Base-by-base conservation (phyloP, 2,888 invertebrate genomes). In the Drepanosiphum platanoidis region DNA sequence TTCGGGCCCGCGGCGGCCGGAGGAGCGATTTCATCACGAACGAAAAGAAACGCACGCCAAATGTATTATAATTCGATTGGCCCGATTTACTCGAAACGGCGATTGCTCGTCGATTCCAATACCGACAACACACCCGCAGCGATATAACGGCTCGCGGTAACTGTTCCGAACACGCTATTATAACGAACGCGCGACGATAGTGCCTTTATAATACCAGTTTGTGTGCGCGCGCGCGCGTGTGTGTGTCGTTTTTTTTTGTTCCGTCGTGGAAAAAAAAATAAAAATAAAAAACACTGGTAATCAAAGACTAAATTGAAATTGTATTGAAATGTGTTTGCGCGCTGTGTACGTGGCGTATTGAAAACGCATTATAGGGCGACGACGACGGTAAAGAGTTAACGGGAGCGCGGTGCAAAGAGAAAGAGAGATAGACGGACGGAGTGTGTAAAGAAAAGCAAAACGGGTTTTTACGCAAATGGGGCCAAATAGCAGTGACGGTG, bases 281-380 rank as follows among this genome's bases (percentile, higher is more conserved):
- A 18, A 61, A 78, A 78, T 66, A 78, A 78, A 82, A 46, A 66
- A 52, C 27, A 71, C 71, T 13, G 27, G 66, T 84, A 84, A 84
- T 84, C 75, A 75, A 84, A 68, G 66, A 52, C 46, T 84, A 77
- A 84, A 84, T 84, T 74, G 83, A 83, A 83, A 64, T 83, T n/a
- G 46, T 46, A 74, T 75, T 74, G 61, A 84, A 75, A 75, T 34
- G 64, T 30, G 81, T 71, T 81, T 71, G 80, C 34, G 18, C 15
- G 32, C 15, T 58, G 74, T 34, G 58, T 42, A 30, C 42, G 8
- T 18, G 22, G 1, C n/a, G 52, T 70, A 70, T 70, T 52, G 68
- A 70, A 80, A 80, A 80, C 52, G n/a, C 34, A 70, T 68, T 80
- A 52, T 52, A 30, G 18, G 15, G 18, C 27, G 18, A 52, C 32